Conservation (phyloP, 2,113 vertebrate genomes). For the Prunella himalayana region DNA sequence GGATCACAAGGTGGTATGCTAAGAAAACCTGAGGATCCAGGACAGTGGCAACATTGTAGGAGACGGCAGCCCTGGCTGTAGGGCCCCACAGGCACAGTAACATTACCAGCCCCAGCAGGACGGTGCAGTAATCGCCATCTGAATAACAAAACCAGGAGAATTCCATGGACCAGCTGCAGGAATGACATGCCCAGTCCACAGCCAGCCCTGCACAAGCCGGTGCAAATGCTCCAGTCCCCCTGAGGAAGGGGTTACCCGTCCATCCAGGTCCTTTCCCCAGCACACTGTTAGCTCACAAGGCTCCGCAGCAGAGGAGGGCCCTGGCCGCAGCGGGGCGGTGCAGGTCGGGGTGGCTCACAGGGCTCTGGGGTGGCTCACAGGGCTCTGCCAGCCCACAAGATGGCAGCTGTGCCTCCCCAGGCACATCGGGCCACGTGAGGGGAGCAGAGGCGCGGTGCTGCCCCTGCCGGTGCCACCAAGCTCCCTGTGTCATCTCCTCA, state of each 20-base stretch:
- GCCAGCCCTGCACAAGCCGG: fast-evolving
- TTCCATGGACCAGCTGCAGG: not conserved
- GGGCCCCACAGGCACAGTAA: not conserved
- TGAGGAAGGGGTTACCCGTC: not conserved
- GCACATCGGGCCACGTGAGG: fast-evolving
- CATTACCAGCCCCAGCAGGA: not conserved
- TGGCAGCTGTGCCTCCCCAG: fast-evolving
- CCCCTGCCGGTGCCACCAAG: not conserved
- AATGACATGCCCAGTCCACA: not conserved
- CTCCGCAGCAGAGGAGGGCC: not conserved
- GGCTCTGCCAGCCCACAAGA: fast-evolving
- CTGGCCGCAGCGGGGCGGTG: not conserved
- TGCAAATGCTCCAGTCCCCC: not conserved
- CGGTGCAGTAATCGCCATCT: not conserved
- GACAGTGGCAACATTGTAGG: not conserved
- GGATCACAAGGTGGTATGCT: not conserved
- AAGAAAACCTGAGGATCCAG: not conserved
- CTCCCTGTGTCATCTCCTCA: not conserved
- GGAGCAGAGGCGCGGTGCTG: not conserved
- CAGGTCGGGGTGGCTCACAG: not conserved
- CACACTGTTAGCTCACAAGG: not conserved
- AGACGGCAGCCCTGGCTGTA: not conserved
- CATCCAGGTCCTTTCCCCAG: not conserved
- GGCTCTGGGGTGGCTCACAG: not conserved
- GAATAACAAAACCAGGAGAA: not conserved